Evolutionary conservation across 2,888 invertebrate species (phyloP), one percentile per base, ranked within the genome.

Genomic region (Cyaniris semiargus): DNA sequence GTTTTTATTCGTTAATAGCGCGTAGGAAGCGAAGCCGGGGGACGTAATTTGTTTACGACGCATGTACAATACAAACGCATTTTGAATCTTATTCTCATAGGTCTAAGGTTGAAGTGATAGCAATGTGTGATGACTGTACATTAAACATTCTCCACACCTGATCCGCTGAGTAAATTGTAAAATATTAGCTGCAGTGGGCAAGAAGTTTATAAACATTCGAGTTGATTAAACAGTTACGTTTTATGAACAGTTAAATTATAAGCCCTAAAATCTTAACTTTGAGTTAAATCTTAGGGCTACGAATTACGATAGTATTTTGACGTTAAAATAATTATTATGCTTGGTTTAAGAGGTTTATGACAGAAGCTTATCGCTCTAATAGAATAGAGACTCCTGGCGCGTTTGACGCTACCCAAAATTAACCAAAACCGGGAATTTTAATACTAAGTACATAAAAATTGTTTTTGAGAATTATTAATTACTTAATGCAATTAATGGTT

Each of bases 91-190:
- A 27, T 27, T 6, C 10, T 5, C 5, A 66, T 15, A 2, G 27
- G 1, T 10, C 6, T 66, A 66, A 27, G 6, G 15, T 66, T 27
- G 27, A 15, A 27, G 2, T 60, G 3, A 53, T 18, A 31, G 5
- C 27, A 0, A 1, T 4, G 3, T 31, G 27, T 1, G 66, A 58
- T 58, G 66, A 18, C 53, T 27, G 27, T 23, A 38, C 74, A 74
- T 74, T 74, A 74, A 27, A 74, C 74, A 74, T 74, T 74, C 23
- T 53, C 48, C 74, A 74, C 74, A 74, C 74, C 74, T 53, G 44
- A 27, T 74, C 72, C 27, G 27, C 27, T 18, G 48, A 48, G 18
- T 27, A 53, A 74, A 74, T 53, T 74, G 74, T 74, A 48, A 74
- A 74, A 74, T 74, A 74, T 74, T 44, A 27, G 27, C 27, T 31